Conservation (phyloP, 2,113 vertebrate genomes). For the Triplophysa rosa region DNA sequence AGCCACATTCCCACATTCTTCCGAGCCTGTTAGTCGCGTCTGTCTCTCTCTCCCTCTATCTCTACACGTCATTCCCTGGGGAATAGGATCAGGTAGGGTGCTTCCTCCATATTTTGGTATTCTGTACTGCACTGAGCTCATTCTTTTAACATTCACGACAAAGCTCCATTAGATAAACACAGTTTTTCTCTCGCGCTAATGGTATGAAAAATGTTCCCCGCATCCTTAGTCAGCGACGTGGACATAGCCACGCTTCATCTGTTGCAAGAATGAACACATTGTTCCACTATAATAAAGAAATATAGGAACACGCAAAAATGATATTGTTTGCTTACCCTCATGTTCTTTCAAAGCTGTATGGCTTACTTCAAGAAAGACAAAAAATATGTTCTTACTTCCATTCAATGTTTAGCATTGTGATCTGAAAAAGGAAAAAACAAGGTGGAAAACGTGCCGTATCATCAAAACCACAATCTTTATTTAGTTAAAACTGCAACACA, state of each 20-base stretch:
- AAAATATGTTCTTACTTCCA: too few relatives aligned
- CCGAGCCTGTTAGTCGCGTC: not conserved
- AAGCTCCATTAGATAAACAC: not conserved
- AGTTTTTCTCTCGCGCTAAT: constrained; percentile 1
- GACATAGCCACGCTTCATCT: not conserved
- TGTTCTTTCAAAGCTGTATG: not conserved
- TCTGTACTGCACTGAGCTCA: constrained; percentile 17
- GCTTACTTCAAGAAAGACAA: too few relatives aligned
- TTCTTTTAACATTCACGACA: constrained; percentile 12
- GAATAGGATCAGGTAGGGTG: constrained; percentile 19
- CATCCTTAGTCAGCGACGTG: not conserved
- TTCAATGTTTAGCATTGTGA: too few relatives aligned
- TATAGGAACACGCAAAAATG: not conserved
- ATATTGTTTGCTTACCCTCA: not conserved
- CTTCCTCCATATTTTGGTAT: constrained; percentile 38
- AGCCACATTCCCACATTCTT: not conserved
- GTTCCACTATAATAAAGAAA: not conserved
- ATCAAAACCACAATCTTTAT: too few relatives aligned
- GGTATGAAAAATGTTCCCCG: not conserved
- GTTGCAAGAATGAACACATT: not conserved
- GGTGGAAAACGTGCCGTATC: too few relatives aligned
- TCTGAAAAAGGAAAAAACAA: too few relatives aligned
- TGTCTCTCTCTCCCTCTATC: not conserved
- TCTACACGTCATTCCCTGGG: constrained; percentile 11
- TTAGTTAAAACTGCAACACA: too few relatives aligned